Base-by-base conservation (phyloP, 2,888 invertebrate species). In the Tetranychus piercei region DNA sequence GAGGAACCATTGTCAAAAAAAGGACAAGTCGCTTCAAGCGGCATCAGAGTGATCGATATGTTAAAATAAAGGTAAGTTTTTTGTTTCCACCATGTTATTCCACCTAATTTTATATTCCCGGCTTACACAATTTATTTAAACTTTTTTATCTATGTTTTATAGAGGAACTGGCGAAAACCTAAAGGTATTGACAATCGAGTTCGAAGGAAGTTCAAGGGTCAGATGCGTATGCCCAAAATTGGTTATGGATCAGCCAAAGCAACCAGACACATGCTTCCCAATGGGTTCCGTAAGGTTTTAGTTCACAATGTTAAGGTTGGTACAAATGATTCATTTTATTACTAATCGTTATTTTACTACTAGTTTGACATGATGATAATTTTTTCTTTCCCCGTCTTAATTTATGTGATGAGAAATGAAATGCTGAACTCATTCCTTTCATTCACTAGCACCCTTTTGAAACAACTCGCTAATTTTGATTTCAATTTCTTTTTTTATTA, bases 151-250 rank as follows among this genome's bases (percentile, higher is more conserved):
- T 34, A 34, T 65, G 71, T 80, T 81, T 43, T 78, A 8, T 72
- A 92, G 92, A 87, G 90, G 80, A 94, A 92, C 88, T 99, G 99
- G 99, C 90, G 99, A 83, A 99, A 96, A 86, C 99, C 99, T 23
- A 96, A 96, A 86, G 99, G 99, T 93, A 99, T 99, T 85, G 99
- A 99, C 86, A 99, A 99, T 89, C 89, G 97, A 85, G 97, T 99
- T 73, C 89, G 99, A 80, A 90, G 99, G 83, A 89, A 96, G 80
- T 99, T 99, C 87, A 99, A 99, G 90, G 99, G 99, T 45, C 96
- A 96, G 83, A 94, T 90, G 82, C 86, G 92, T 86, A 99, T 99
- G 99, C 99, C 99, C 79, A 95, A 90, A 83, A 95, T 99, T 83
- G 99, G 99, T 88, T 99, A 96, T 83, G 97, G 99, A 79, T 93